Evolutionary conservation across 2,888 invertebrate species (phyloP), one percentile per base, ranked within the genome.

Genomic region (Pardosa pseudoannulata): DNA sequence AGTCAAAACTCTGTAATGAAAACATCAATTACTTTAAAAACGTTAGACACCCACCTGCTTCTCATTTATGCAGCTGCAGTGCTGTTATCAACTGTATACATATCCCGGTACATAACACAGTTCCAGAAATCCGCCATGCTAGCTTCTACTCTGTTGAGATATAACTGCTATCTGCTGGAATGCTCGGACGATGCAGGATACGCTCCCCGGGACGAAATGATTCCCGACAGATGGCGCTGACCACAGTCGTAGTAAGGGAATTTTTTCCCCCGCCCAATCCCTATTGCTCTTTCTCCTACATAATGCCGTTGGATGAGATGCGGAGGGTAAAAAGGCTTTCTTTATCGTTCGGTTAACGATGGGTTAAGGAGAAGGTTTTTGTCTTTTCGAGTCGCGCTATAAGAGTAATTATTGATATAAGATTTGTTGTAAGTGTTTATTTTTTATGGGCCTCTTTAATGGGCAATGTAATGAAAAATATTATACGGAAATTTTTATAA

Each of bases 331-430:
- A 46, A 56, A 9, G 23, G 56, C n/a, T 56, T 56, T 23, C 56
- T 56, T 56, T 56, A 56, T 56, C 56, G 56, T 56, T 56, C 56
- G 56, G 56, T 56, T 56, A 56, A 56, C 56, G 56, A 23, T 23
- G 56, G 56, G 56, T 56, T 56, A 56, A 56, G 56, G 56, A 56
- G 56, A 23, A 16, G 19, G 19, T 56, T 56, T 56, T 56, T 56
- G 7, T 56, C 23, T 56, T n/a, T 56, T 23, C 16, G 23, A 56
- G 56, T 23, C 56, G 23, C 23, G 3, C 16, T 23, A 56, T 56
- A 56, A 56, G 56, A 23, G 56, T 56, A 56, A 56, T 56, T 56
- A 56, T 56, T 56, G 56, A 56, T 56, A 56, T 56, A 56, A 56
- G 56, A 56, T 56, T 56, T 56, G 23, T 23, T 23, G 56, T 23